A percentile compares a stretch with the other conserved stretches of the same genome.
These are phyloP conservation scores for Hepsetus odoe DNA, from an alignment of 2,113 vertebrate genomes.

Conservation along the genomic window DNA sequence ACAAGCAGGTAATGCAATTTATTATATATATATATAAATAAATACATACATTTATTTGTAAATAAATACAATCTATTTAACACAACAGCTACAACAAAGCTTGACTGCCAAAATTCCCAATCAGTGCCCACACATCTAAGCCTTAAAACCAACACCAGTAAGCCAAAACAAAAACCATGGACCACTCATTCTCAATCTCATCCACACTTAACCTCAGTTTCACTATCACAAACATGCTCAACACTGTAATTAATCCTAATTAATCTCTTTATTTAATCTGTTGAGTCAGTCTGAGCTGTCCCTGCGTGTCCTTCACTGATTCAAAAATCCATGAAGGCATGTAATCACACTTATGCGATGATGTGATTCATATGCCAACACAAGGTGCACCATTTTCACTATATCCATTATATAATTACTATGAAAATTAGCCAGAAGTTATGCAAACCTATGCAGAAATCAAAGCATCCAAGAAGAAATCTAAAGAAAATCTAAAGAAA, in stretches of 20 bases:
- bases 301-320: neutral
- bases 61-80: no score
- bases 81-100: no score
- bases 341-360: neutral
- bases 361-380: neutral
- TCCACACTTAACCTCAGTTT: neutral
- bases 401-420: neutral
- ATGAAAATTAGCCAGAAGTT: neutral
- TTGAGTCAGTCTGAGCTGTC: neutral
- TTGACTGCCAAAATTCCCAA: no score
- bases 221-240: neutral
- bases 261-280: neutral
- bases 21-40: no score
- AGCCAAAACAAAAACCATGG: no score
- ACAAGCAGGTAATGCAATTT: no score
- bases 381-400: neutral
- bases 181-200: neutral
- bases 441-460: no score
- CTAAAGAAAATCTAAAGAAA: neutral
- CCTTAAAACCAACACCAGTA: no score
- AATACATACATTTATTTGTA: no score
- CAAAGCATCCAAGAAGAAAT: no score
- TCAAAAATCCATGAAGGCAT: neutral
- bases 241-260: neutral
- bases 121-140: no score